phyloP scores from a whole-genome alignment of 2,888 invertebrate species.

The Phengaris alcon region DNA sequence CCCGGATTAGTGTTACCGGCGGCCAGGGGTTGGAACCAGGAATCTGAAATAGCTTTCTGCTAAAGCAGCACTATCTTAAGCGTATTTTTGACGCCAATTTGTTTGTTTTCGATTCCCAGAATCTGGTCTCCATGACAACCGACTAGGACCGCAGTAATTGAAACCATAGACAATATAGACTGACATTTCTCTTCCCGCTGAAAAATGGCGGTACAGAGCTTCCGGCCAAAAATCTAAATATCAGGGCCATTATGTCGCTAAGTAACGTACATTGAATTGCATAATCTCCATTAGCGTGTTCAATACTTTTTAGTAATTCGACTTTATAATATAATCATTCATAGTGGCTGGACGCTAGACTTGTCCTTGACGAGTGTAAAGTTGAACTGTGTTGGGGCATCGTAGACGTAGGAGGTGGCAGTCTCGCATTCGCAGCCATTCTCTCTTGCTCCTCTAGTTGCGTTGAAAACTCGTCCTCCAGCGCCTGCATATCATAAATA shows the following conservation, averaged over 20 bases:
- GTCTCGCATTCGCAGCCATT: constrained; percentile 59
- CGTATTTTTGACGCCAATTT: neutral
- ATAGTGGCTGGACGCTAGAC: constrained; percentile 70
- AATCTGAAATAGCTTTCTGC: neutral
- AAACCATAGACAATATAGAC: neutral
- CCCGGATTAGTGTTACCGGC: neutral
- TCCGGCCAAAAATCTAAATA: neutral
- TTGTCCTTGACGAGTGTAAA: constrained; percentile 71
- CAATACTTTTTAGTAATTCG: constrained; percentile 9
- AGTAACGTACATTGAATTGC: neutral
- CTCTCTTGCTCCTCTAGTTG: constrained; percentile 96
- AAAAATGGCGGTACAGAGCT: neutral
- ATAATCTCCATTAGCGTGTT: neutral
- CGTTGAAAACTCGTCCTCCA: constrained; percentile 94
- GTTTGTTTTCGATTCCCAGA: neutral
- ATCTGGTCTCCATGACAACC: neutral
- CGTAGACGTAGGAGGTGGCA: constrained; percentile 55
- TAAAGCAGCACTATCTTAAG: neutral
- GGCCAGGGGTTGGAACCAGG: neutral
- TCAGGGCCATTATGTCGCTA: neutral
- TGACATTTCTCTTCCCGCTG: neutral
- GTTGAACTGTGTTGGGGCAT: constrained; percentile 69
- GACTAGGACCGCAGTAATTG: neutral
- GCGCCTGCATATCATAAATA: constrained; percentile 79
- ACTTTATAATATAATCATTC: constrained; percentile 47